Evolutionary conservation across 2,113 vertebrate species (phyloP), one percentile per base, ranked within the genome.

Genomic region (Podarcis cretensis): DNA sequence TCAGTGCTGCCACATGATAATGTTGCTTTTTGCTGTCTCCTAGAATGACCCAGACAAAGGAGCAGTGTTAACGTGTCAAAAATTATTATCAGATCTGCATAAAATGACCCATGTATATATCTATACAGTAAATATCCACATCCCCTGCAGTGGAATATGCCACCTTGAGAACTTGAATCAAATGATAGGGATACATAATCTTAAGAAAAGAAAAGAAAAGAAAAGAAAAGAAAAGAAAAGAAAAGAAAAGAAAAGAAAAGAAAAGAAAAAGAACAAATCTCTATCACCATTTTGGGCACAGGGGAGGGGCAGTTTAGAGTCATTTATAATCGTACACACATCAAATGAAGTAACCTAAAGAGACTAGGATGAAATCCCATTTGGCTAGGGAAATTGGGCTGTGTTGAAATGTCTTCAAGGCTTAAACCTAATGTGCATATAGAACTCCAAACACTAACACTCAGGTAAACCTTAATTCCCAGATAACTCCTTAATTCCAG

Each of bases 381-480:
- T 92, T 91, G 90, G 88, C n/a, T 23, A 89, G 83, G 59, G 66
- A 89, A 92, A 92, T 16, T 82, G 3, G 0, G 73, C 0, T 21
- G 69, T 95, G 93, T 89, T 1, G 85, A 94, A 93, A 95, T 90
- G 78, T 23, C 2, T 16, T 32, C n/a, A 85, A 73, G 90, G 75
- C 65, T 87, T 92, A 92, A 95, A 95, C 90, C 92, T 90, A 14
- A 37, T 0, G 80, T 0, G n/a, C 85, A 74, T 1, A 66, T 89
- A 92, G 93, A 92, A 90, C 68, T 68, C 59, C 66, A 0, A 0
- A 85, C 94, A 91, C 89, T 87, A 90, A 93, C 2, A 2, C 0
- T 0, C 88, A 65, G 87, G 91, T 94, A 92, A 95, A 93, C 66
- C 89, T 94, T 95, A 94, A 94, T 94, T 94, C 92, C 88, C 90